A percentile compares a stretch with the other conserved stretches of the same genome.
Evolutionary conservation across 53 echinoderm and acorn worm species (phyloP).

Genomic region (Holothuria leucospilota): DNA sequence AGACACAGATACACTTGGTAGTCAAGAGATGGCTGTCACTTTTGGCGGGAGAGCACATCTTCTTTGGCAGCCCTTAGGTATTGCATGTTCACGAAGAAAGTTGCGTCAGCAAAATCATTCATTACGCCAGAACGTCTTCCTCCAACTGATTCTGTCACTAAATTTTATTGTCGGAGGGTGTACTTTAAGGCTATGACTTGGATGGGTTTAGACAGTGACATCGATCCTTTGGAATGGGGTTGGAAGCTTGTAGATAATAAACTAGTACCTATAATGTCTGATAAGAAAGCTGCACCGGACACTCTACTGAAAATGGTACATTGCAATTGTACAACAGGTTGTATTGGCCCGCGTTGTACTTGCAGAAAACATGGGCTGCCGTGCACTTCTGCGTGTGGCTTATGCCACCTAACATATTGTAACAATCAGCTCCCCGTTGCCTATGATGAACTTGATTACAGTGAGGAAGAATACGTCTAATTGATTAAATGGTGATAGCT

Average conservation of each 20-base stretch:
- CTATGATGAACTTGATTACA: not conserved
- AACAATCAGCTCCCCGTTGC: not conserved
- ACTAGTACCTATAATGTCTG: not conserved
- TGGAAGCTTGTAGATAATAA: not conserved
- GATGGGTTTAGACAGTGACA: no score
- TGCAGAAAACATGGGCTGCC: no score
- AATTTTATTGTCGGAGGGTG: not conserved
- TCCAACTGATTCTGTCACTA: conserved; percentile 2
- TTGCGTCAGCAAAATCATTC: not conserved
- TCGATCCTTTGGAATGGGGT: not conserved
- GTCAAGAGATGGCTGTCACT: no score
- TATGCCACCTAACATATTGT: not conserved
- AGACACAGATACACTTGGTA: not conserved
- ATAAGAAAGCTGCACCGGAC: conserved; percentile 2
- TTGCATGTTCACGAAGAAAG: no score
- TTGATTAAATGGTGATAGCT: not conserved
- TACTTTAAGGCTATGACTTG: not conserved
- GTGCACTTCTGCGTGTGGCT: no score
- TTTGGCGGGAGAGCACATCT: no score
- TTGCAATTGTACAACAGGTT: no score
- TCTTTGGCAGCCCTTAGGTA: not conserved
- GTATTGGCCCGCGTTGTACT: no score
- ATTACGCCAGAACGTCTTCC: conserved; percentile 10
- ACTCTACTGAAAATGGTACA: no score
- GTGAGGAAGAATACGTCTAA: not conserved